A percentile compares a stretch with the other conserved stretches of the same genome.
Evolutionary conservation across 2,888 invertebrate species (phyloP).

Genomic region (Polietes domitor): DNA sequence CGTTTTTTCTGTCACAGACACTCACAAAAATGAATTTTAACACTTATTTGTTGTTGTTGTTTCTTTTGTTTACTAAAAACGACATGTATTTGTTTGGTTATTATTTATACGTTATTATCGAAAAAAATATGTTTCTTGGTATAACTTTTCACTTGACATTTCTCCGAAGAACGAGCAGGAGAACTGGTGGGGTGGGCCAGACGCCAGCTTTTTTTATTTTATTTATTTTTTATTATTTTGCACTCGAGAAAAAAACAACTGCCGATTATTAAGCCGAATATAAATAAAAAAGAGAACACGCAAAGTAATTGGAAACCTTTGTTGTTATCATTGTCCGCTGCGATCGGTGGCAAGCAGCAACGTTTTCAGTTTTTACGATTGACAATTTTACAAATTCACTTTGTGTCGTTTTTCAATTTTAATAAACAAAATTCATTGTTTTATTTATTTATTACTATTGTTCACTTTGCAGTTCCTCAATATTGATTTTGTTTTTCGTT

Average conservation of each 20-base stretch:
- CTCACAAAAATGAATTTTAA: not conserved
- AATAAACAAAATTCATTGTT: constrained; percentile 30
- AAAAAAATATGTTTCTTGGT: not conserved
- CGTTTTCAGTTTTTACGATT: not conserved
- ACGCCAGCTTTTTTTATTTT: not conserved
- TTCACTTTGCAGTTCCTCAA: not conserved
- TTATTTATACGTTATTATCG: not conserved
- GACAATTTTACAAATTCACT: constrained; percentile 21
- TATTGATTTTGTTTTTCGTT: not conserved
- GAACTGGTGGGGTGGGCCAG: not conserved
- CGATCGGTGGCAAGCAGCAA: not conserved
- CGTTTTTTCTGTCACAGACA: not conserved
- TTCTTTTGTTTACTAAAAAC: not conserved
- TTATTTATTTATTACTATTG: not conserved
- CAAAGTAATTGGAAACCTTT: constrained; percentile 39
- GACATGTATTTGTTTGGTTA: not conserved
- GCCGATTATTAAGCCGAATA: constrained; percentile 50
- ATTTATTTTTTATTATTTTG: constrained; percentile 42
- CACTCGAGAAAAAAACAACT: constrained; percentile 24
- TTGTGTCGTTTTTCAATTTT: not conserved
- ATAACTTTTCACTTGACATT: not conserved
- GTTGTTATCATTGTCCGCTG: constrained; percentile 6
- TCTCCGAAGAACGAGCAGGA: not conserved
- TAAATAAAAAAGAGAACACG: constrained; percentile 48
- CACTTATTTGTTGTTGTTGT: not conserved